These are phyloP conservation scores for Percina caprodes DNA, from an alignment of 2,113 vertebrate species.

Conservation along the genomic window DNA sequence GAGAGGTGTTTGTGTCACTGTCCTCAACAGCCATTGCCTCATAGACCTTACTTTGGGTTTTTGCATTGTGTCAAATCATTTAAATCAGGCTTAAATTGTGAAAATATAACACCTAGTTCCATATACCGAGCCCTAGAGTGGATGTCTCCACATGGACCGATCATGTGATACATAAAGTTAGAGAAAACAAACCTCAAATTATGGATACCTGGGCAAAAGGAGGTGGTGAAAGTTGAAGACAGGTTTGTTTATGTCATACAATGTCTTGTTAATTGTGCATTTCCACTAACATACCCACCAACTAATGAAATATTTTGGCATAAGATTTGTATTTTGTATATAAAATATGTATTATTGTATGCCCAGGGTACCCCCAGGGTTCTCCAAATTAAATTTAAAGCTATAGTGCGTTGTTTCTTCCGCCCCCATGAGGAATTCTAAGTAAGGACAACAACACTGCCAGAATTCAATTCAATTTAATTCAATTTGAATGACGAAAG, in stretches of 20 bases:
- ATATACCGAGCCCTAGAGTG: background rate
- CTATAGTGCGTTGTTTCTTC: too few species aligned
- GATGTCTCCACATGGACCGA: background rate
- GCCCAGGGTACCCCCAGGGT: too few species aligned
- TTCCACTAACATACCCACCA: conserved; percentile 62
- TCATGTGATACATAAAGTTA: background rate
- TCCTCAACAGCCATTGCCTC: conserved; percentile 48
- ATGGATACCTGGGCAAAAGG: background rate
- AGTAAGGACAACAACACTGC: too few species aligned
- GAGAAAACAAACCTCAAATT: background rate
- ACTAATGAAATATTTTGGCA: background rate
- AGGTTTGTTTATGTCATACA: conserved; percentile 42
- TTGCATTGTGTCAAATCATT: background rate
- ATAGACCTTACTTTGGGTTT: background rate
- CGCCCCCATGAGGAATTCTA: too few species aligned
- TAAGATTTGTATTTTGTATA: background rate
- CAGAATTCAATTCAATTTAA: too few species aligned
- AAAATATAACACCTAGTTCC: background rate
- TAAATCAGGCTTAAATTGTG: background rate
- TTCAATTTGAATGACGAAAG: too few species aligned
- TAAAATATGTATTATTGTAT: background rate
- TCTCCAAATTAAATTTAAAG: too few species aligned
- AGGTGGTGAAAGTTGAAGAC: conserved; percentile 58
- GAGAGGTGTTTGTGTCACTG: conserved; percentile 64
- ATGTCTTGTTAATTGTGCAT: conserved; percentile 42